A percentile compares a stretch with the other conserved stretches of the same genome.
Evolutionary conservation across 2,113 vertebrate species (phyloP).

Genomic region (Recurvirostra avosetta): DNA sequence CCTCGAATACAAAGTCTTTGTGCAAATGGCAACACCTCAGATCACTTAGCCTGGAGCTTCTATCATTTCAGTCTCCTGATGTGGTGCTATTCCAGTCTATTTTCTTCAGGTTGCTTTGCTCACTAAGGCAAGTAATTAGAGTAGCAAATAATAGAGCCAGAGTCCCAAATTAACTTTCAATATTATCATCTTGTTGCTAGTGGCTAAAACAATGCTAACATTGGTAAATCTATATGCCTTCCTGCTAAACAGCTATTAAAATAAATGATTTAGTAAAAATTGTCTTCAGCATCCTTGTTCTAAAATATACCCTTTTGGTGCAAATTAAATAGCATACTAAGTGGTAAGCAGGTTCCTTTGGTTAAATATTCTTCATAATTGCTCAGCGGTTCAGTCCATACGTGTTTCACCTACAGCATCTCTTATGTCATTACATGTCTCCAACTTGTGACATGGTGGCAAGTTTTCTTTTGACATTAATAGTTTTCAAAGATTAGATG

Average conservation of each 20-base stretch:
- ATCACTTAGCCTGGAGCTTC: constrained; percentile 29
- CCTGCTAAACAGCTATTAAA: constrained; percentile 44
- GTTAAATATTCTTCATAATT: background rate
- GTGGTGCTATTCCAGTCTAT: constrained; percentile 8
- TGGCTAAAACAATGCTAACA: constrained; percentile 53
- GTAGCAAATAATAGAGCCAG: constrained; percentile 52
- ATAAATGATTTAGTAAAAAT: constrained; percentile 53
- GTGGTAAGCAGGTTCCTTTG: background rate
- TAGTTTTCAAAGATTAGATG: background rate
- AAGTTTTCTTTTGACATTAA: background rate
- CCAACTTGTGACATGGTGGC: background rate
- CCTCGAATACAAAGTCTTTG: background rate
- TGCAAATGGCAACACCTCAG: background rate
- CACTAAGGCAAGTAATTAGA: constrained; percentile 66
- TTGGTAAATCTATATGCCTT: constrained; percentile 35
- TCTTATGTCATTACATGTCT: background rate
- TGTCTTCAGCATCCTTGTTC: background rate
- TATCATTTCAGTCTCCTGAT: constrained; percentile 13
- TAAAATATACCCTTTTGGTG: background rate
- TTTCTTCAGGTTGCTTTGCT: constrained; percentile 39
- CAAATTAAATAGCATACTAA: background rate
- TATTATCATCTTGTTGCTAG: constrained; percentile 39
- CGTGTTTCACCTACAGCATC: background rate
- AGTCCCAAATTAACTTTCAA: constrained; percentile 64
- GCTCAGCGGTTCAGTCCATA: background rate